phyloP scores from a whole-genome alignment of 2,888 invertebrate species.

The Junonia oenone region DNA sequence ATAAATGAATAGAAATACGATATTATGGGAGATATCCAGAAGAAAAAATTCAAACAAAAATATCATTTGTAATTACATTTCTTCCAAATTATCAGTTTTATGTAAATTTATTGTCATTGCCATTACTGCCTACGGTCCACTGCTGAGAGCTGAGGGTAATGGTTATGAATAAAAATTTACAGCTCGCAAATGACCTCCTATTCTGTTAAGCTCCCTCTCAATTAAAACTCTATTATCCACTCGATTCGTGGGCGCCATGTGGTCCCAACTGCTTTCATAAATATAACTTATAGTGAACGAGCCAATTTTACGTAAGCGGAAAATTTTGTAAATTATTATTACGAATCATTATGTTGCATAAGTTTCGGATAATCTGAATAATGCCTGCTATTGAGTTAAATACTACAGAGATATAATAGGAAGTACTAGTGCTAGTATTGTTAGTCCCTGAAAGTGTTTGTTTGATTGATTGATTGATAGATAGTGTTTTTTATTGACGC shows the following conservation, averaged over 20 bases:
- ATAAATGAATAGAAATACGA: too few relatives aligned
- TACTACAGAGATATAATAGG: too few relatives aligned
- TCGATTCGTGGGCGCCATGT: constrained; percentile 47
- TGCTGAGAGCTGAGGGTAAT: constrained; percentile 38
- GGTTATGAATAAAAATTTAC: constrained; percentile 64
- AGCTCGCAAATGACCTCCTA: constrained; percentile 54
- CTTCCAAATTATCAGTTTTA: constrained; percentile 1
- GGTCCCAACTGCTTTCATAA: constrained; percentile 22
- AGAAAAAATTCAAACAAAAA: neutral
- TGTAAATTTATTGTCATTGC: constrained; percentile 21
- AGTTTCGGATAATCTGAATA: too few relatives aligned
- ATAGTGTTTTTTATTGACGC: too few relatives aligned
- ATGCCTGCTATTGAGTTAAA: too few relatives aligned
- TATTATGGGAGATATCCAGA: neutral
- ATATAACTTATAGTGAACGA: constrained; percentile 20
- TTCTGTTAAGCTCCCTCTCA: constrained; percentile 64
- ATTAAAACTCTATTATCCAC: constrained; percentile 66
- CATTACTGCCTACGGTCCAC: constrained; percentile 18
- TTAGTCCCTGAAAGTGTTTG: too few relatives aligned
- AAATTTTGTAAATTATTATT: constrained; percentile 1
- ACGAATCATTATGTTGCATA: constrained; percentile 1
- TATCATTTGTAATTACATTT: neutral
- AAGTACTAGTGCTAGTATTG: too few relatives aligned
- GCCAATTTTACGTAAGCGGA: constrained; percentile 11
- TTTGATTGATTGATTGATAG: too few relatives aligned